phyloP scores from a whole-genome alignment of 64 coral and sea anemone genomes.

The Stichodactyla mertensii region DNA sequence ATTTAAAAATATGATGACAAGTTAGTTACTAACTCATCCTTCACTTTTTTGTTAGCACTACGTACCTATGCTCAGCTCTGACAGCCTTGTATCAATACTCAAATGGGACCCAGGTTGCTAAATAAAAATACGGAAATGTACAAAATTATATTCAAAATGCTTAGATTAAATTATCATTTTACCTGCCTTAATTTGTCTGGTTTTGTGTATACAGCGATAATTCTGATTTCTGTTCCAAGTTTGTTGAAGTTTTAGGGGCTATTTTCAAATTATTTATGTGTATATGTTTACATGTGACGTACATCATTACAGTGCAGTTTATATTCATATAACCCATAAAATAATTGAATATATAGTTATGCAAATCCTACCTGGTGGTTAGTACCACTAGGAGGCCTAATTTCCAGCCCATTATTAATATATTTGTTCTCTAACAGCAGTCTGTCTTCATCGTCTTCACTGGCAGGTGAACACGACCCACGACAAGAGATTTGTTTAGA shows the following conservation, averaged over 20 bases:
- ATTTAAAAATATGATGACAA: no score
- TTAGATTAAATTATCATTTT: background rate
- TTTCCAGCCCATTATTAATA: slow-evolving; percentile 22
- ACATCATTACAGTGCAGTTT: background rate
- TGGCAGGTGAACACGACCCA: slow-evolving; percentile 4
- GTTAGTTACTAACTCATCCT: background rate
- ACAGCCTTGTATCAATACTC: slow-evolving; percentile 86
- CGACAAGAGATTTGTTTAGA: background rate
- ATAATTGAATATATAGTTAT: background rate
- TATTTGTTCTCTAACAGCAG: background rate
- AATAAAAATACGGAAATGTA: background rate
- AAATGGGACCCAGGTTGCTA: slow-evolving; percentile 87
- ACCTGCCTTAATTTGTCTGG: no score
- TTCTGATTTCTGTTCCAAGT: no score
- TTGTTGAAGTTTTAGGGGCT: background rate
- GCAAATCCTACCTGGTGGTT: slow-evolving; percentile 59
- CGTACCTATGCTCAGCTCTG: slow-evolving; percentile 77
- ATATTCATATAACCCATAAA: background rate
- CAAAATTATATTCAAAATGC: background rate
- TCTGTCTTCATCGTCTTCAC: slow-evolving; percentile 1
- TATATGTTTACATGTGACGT: background rate
- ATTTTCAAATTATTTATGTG: background rate
- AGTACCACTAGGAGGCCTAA: slow-evolving; percentile 80
- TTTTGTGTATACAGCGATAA: no score
- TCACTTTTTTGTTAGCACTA: background rate